phyloP scores from a whole-genome alignment of 2,113 vertebrate genomes.

The Callocephalon fimbriatum region DNA sequence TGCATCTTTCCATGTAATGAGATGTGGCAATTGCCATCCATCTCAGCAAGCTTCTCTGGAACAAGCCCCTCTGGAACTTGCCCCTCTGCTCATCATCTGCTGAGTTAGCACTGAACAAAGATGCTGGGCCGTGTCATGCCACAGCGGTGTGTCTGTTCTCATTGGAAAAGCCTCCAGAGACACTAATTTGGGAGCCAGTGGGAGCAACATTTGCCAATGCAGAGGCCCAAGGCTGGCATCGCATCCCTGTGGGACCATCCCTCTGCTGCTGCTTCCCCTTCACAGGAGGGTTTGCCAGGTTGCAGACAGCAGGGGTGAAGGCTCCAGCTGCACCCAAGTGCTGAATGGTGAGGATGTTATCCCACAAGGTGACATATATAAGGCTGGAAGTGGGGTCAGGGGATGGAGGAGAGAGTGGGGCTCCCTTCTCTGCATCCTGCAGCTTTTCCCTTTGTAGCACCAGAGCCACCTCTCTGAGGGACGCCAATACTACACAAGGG shows the following conservation, averaged over 20 bases:
- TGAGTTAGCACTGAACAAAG: not conserved
- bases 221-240: not conserved
- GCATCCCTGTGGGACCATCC: accelerated
- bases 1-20: not conserved
- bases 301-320: accelerated
- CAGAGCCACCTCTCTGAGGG: not conserved
- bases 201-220: not conserved
- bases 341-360: not conserved
- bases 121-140: not conserved
- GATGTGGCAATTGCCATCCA: not conserved
- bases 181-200: not conserved
- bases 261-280: not conserved
- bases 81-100: not conserved
- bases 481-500: accelerated
- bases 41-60: not conserved
- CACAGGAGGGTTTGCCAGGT: not conserved
- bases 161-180: not conserved
- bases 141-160: accelerated
- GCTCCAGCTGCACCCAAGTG: too few relatives aligned
- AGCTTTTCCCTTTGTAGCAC: not conserved
- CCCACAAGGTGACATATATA: too few relatives aligned
- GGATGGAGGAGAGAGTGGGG: not conserved
- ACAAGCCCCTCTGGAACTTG: not conserved
- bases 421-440: not conserved
- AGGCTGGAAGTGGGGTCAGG: not conserved